phyloP scores from a whole-genome alignment of 2,888 invertebrate species.

The Punctoribates punctum region DNA sequence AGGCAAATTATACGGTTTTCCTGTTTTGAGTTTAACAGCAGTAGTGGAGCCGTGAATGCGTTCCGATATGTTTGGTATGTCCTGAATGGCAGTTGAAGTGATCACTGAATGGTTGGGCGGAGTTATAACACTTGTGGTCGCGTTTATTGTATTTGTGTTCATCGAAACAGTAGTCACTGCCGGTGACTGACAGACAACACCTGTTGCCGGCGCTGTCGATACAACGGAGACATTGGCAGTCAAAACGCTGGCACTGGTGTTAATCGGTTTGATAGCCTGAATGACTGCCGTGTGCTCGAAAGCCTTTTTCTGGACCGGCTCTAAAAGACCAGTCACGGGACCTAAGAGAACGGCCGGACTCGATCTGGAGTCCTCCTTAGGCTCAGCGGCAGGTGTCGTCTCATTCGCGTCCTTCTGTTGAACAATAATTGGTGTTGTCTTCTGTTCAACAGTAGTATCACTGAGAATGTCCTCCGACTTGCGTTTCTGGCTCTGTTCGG shows the following conservation, averaged over 20 bases:
- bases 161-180: background rate
- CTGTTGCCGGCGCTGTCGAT: slow-evolving; percentile 20
- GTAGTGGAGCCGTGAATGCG: slow-evolving; percentile 42
- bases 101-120: slow-evolving; percentile 20
- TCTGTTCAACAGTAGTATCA: background rate
- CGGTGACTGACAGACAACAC: background rate
- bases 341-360: slow-evolving; percentile 65
- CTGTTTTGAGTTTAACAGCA: slow-evolving; percentile 45
- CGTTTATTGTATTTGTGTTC: background rate
- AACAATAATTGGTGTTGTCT: background rate
- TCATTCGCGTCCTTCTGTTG: background rate
- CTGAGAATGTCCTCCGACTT: background rate
- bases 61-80: slow-evolving; percentile 43
- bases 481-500: background rate
- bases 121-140: slow-evolving; percentile 26
- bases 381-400: background rate
- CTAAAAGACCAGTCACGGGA: slow-evolving; percentile 69
- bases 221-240: slow-evolving; percentile 33
- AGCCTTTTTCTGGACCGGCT: slow-evolving; percentile 59
- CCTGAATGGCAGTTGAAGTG: slow-evolving; percentile 35
- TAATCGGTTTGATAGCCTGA: slow-evolving; percentile 17
- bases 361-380: slow-evolving; percentile 18
- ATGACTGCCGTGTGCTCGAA: slow-evolving; percentile 33
- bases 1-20: slow-evolving; percentile 42
- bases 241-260: slow-evolving; percentile 19